phyloP scores from a whole-genome alignment of 2,888 invertebrate species.

The Hoplodrina blanda region DNA sequence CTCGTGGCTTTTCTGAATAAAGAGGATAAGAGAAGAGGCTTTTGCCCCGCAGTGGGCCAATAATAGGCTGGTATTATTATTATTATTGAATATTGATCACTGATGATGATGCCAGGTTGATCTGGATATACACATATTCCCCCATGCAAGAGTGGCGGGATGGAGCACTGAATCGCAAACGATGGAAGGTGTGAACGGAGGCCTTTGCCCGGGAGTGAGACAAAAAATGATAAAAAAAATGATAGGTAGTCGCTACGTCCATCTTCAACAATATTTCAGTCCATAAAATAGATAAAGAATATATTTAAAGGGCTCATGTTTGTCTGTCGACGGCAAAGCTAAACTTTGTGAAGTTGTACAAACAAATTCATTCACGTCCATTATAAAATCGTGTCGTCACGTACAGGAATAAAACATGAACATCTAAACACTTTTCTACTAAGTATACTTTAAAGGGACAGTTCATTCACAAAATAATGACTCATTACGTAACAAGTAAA shows the following conservation, averaged over 20 bases:
- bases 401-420: conserved; percentile 67
- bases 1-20: too few species aligned
- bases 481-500: conserved; percentile 24
- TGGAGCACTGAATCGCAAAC: too few species aligned
- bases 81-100: too few species aligned
- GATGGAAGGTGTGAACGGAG: too few species aligned
- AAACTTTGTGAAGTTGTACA: conserved; percentile 55
- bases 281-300: conserved; percentile 15
- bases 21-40: too few species aligned
- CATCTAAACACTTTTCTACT: conserved; percentile 60
- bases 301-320: conserved; percentile 14
- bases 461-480: conserved; percentile 62
- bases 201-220: too few species aligned
- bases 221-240: neutral
- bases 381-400: conserved; percentile 70
- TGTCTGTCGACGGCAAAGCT: conserved; percentile 36
- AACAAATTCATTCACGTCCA: conserved; percentile 69
- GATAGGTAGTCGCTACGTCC: neutral
- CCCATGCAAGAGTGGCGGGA: too few species aligned
- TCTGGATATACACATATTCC: too few species aligned
- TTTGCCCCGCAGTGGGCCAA: too few species aligned
- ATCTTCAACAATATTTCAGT: neutral
- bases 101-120: too few species aligned
- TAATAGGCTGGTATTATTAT: too few species aligned
- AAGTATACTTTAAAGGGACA: conserved; percentile 54